phyloP scores from a whole-genome alignment of 2,797 vertebrate species.

The Gallirallus australis region DNA sequence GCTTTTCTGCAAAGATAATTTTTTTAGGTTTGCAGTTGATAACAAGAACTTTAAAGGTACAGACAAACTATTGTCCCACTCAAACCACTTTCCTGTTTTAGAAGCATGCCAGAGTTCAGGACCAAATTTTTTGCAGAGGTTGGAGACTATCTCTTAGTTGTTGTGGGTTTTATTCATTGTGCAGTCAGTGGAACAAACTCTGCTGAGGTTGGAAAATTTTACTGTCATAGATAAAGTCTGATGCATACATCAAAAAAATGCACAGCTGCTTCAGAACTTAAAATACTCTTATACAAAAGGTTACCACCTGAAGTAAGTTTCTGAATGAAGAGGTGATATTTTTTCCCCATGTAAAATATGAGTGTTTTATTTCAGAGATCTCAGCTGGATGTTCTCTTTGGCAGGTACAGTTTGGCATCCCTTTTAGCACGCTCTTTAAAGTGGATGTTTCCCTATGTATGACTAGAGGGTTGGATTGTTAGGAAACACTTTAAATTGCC shows the following conservation, averaged over 20 bases:
- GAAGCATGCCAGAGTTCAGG: not conserved
- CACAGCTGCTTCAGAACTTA: not conserved
- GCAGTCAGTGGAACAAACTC: slow-evolving; percentile 29
- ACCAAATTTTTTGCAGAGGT: not conserved
- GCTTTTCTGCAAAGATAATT: not conserved
- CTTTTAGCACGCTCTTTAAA: not conserved
- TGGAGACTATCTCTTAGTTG: not conserved
- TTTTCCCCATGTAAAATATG: not conserved
- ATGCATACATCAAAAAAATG: not conserved
- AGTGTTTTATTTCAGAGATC: not conserved
- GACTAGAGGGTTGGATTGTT: not conserved
- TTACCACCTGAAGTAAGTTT: not conserved
- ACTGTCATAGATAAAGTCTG: not conserved
- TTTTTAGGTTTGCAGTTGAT: not conserved
- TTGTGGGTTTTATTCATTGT: slow-evolving; percentile 16
- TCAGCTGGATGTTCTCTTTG: not conserved
- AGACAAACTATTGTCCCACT: not conserved
- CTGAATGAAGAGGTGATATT: not conserved
- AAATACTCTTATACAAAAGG: not conserved
- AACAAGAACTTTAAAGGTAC: not conserved
- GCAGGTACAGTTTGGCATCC: not conserved
- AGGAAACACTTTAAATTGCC: not conserved
- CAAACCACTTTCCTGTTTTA: slow-evolving; percentile 36
- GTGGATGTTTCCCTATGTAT: not conserved
- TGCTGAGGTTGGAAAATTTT: slow-evolving; percentile 39